Percentiles rank a stretch among this genome's conserved stretches.
phyloP scores from a whole-genome alignment of 92 coral and sea anemone genomes.

The Montipora capitata region DNA sequence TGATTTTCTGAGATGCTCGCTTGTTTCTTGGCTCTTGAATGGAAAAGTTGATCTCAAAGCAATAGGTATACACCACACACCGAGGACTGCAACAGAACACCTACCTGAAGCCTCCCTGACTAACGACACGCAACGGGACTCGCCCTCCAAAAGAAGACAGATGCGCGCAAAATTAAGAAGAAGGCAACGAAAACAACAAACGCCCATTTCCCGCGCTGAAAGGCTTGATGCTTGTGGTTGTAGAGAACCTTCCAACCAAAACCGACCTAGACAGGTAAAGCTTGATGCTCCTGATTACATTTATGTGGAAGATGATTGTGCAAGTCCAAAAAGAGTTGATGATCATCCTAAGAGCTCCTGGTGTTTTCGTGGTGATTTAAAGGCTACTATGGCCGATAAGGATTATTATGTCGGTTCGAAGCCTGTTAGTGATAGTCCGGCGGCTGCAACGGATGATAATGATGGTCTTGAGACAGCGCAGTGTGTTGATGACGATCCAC shows the following conservation, averaged over 20 bases:
- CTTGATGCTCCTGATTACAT: constrained; percentile 3
- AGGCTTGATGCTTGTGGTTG: constrained; percentile 3
- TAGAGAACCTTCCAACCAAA: not conserved
- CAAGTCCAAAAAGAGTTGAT: not conserved
- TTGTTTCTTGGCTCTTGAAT: constrained; percentile 47
- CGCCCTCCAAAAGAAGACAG: not conserved
- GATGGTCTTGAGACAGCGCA: not conserved
- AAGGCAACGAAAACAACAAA: constrained; percentile 6
- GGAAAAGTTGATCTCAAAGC: constrained; percentile 30
- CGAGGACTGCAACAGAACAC: constrained; percentile 7
- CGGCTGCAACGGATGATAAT: not conserved
- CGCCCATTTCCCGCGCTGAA: not conserved
- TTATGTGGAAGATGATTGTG: constrained; percentile 6
- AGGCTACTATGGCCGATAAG: constrained; percentile 1
- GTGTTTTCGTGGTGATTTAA: constrained; percentile 1
- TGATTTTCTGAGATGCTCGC: constrained; percentile 29
- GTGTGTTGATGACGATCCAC: not conserved
- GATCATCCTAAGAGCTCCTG: not conserved
- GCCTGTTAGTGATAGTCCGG: not conserved
- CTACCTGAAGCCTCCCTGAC: not conserved
- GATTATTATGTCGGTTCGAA: not conserved
- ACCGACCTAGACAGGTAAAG: not conserved
- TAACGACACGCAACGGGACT: not conserved
- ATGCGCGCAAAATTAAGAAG: not conserved
- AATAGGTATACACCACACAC: constrained; percentile 25